A percentile compares a stretch with the other conserved stretches of the same genome.
phyloP scores from a whole-genome alignment of 2,888 invertebrate species.

The Fragum fragum region DNA sequence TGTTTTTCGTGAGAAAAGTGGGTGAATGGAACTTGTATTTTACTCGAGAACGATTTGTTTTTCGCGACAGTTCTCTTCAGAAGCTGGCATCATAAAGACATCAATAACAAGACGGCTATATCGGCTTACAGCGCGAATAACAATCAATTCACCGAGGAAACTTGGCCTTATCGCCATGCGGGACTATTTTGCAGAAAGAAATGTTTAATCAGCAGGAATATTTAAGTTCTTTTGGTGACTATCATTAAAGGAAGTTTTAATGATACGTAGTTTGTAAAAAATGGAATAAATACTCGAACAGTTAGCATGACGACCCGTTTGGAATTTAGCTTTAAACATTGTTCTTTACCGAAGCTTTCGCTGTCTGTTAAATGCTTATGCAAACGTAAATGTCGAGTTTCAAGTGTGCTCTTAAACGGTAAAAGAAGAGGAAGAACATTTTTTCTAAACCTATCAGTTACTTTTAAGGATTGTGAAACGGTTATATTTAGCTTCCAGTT shows the following conservation, averaged over 20 bases:
- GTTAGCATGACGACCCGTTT: constrained; percentile 25
- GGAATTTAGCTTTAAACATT: constrained; percentile 22
- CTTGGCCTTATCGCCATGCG: background rate
- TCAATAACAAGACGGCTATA: background rate
- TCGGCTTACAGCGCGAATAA: background rate
- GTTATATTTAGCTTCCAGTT: constrained; percentile 14
- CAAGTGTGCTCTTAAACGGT: constrained; percentile 33
- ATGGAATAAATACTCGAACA: background rate
- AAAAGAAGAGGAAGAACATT: constrained; percentile 6
- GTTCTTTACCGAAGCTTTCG: constrained; percentile 7
- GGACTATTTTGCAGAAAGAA: background rate
- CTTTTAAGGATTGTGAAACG: constrained; percentile 35
- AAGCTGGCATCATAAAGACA: background rate
- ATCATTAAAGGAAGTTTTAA: background rate
- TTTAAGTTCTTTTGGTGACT: background rate
- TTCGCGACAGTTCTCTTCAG: background rate
- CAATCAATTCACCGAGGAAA: background rate
- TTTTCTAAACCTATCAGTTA: constrained; percentile 5
- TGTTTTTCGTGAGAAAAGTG: constrained; percentile 19
- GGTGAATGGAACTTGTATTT: constrained; percentile 24
- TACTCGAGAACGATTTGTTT: constrained; percentile 17
- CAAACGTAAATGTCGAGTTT: constrained; percentile 22
- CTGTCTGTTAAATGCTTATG: constrained; percentile 30
- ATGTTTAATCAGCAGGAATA: background rate
- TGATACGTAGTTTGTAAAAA: background rate